Evolutionary conservation across 2,888 invertebrate species (phyloP), one percentile per base, ranked within the genome.

Genomic region (Melolontha melolontha): DNA sequence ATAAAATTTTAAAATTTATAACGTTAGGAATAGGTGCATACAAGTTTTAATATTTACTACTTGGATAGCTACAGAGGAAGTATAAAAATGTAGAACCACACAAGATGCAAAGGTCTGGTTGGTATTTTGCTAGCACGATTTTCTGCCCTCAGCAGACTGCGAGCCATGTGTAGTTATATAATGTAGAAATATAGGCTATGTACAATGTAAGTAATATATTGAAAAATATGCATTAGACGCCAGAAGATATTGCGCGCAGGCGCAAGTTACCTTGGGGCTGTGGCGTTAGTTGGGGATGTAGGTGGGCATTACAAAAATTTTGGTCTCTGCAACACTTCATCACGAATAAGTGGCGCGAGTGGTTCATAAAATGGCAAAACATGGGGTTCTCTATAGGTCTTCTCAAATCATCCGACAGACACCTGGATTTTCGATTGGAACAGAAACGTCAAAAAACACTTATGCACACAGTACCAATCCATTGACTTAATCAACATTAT

Each of bases 291-390:
- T 86, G 87, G 82, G 91, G 89, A 82, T 85, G 87, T 85, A 92
- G 87, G 79, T 87, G 86, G 80, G 85, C 87, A 87, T 93, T 93
- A 89, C 93, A 93, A 89, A 89, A 90, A 78, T 84, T 83, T 86
- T 88, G 86, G 81, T 90, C 86, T 84, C 90, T 89, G 89, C 94
- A 94, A 90, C 93, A 94, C 83, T 89, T 87, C 87, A 92, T 91
- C 86, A 89, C 89, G 88, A 91, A 90, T 78, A 91, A 88, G 81
- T 89, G 89, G 86, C 87, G 87, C 86, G 87, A 87, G 14, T 54
- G 54, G 86, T 88, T 89, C 85, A 90, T 89, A 84, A 89, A 88
- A 86, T 91, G 90, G 88, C 93, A 93, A 88, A 91, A 87, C 88
- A 93, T 88, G 84, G 92, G 91, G 84, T 92, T 66, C 50, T 54